Evolutionary conservation across 92 coral and sea anemone species (phyloP), one percentile per base, ranked within the genome.

Genomic region (Paragorgia papillata): DNA sequence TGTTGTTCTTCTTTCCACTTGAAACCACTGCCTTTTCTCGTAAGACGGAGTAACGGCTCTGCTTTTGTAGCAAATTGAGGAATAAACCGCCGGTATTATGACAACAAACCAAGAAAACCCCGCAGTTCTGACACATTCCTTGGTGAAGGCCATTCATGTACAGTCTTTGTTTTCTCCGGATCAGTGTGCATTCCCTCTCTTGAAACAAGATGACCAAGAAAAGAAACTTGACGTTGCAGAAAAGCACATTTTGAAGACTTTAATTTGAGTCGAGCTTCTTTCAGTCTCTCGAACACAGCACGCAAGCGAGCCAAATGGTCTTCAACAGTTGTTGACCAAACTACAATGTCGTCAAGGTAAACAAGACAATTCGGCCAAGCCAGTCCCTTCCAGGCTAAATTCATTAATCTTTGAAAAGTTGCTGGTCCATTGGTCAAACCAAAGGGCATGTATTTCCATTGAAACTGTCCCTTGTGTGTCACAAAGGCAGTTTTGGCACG

Each of bases 401-500:
- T 80, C 88, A 84, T 73, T 49, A 80, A 56, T 17, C 76, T n/a
- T n/a, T n/a, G n/a, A n/a, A n/a, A n/a, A n/a, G 34, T 34, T 30
- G 65, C 89, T 6, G 82, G 83, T 2, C 66, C 69, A 50, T 49
- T 79, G 27, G 76, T 69, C 3, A 75, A 51, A 33, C 90, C 88
- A 34, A 87, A 79, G 29, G 85, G 83, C 75, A 83, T 62, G 29
- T 80, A 54, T 53, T 63, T 87, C 79, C 85, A 87, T 70, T n/a
- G 66, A 20, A 79, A 87, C 51, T 83, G 85, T 3, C 88, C 91
- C 39, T 79, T 81, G 40, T 87, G 88, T 2, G 84, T 80, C 32
- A 74, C 85, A 41, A 87, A 87, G 14, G 83, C 83, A 17, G 91
- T 84, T 61, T 88, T 87, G 30, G 80, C 73, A 15, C 76, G 60